Evolutionary conservation across 30 jellyfish, hydroid and myxozoan species (phyloP).

Genomic region (Turritopsis dohrnii): DNA sequence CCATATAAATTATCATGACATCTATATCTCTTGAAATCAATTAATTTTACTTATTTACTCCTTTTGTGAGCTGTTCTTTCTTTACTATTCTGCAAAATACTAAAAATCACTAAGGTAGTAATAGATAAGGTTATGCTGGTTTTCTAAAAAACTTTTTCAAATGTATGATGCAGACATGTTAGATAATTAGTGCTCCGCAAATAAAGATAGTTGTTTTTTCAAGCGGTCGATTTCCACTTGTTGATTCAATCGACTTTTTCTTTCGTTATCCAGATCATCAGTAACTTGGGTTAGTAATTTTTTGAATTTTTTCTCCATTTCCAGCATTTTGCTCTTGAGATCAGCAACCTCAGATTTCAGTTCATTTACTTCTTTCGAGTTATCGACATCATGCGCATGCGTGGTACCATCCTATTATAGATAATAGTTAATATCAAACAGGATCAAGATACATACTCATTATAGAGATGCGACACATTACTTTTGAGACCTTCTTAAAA

Average conservation of each 20-base stretch:
- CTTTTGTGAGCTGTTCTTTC: background rate
- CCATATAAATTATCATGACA: background rate
- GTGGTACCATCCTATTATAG: background rate
- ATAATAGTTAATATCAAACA: too few relatives aligned
- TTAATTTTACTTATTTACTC: background rate
- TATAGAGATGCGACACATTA: too few relatives aligned
- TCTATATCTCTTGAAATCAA: background rate
- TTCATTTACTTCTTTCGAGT: conserved; percentile 22
- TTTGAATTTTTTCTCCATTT: conserved; percentile 67
- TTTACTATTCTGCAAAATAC: background rate
- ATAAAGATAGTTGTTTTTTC: conserved; percentile 47
- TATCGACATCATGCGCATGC: background rate
- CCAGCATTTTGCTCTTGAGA: conserved; percentile 40
- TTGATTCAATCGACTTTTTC: conserved; percentile 52
- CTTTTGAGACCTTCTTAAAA: too few relatives aligned
- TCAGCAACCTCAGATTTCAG: conserved; percentile 36
- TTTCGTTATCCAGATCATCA: conserved; percentile 74
- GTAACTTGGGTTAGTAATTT: conserved; percentile 50
- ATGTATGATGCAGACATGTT: background rate
- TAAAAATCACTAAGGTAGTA: background rate
- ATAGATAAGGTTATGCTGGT: background rate
- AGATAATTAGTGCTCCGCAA: conserved; percentile 34
- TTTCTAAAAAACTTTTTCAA: background rate
- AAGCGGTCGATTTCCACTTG: conserved; percentile 81
- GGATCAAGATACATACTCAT: too few relatives aligned